Conservation (phyloP, 2,888 invertebrate species). For the Barypeithes pellucidus region DNA sequence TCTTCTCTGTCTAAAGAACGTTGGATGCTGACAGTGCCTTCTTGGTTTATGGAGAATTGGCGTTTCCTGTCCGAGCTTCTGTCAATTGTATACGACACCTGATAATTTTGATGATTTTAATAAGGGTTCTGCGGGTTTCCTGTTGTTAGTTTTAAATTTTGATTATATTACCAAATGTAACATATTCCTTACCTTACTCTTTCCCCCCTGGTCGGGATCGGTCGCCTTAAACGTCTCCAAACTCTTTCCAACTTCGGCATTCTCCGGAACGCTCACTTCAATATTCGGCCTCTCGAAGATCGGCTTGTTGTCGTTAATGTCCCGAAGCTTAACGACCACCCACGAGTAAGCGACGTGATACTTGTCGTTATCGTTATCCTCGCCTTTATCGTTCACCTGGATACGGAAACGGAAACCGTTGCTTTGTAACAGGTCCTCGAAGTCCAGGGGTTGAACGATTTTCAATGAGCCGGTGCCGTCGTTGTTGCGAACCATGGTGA, state of each 20-base stretch:
- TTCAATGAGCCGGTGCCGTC: slow-evolving; percentile 96
- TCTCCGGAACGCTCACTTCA: slow-evolving; percentile 92
- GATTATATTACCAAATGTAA: too few relatives aligned
- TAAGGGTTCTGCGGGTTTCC: not conserved
- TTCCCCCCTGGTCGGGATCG: slow-evolving; percentile 96
- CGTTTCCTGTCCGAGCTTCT: slow-evolving; percentile 93
- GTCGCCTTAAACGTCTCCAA: slow-evolving; percentile 95
- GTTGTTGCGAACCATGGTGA: slow-evolving; percentile 96
- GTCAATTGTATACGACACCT: slow-evolving; percentile 89
- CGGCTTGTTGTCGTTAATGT: slow-evolving; percentile 98
- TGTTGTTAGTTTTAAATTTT: too few relatives aligned
- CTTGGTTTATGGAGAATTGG: slow-evolving; percentile 95
- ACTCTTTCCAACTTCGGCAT: slow-evolving; percentile 91
- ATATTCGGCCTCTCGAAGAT: slow-evolving; percentile 95
- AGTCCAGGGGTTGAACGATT: slow-evolving; percentile 96
- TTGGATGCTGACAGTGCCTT: slow-evolving; percentile 96
- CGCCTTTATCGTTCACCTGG: slow-evolving; percentile 95
- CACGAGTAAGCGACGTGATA: slow-evolving; percentile 97
- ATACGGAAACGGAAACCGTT: slow-evolving; percentile 96
- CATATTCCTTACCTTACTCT: slow-evolving; percentile 79
- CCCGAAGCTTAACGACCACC: slow-evolving; percentile 93
- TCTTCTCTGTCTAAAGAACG: slow-evolving; percentile 94
- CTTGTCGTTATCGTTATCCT: slow-evolving; percentile 96
- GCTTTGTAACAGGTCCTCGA: slow-evolving; percentile 94
- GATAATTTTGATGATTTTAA: not conserved